Conservation (phyloP, 2,113 vertebrate species). For the Varanus salvator region DNA sequence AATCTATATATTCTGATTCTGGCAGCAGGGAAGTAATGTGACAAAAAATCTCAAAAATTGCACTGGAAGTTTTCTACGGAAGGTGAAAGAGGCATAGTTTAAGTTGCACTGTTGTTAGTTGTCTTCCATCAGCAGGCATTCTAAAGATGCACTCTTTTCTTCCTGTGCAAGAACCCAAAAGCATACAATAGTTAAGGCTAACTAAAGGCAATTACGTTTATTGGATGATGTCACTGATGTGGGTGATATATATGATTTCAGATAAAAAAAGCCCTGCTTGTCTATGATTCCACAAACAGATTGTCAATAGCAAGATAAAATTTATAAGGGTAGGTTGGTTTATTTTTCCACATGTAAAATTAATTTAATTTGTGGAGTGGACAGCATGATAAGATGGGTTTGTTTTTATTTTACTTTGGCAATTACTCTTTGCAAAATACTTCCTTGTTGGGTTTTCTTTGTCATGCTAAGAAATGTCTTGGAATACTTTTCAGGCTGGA, state of each 20-base stretch:
- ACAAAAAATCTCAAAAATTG: slow-evolving; percentile 42
- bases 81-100: slow-evolving; percentile 22
- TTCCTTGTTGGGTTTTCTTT: slow-evolving; percentile 13
- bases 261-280: slow-evolving; percentile 61
- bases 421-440: background rate
- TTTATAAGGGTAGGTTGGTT: slow-evolving; percentile 67
- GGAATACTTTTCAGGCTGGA: background rate
- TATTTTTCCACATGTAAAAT: slow-evolving; percentile 74
- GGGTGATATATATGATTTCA: slow-evolving; percentile 69
- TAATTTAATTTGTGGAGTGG: slow-evolving; percentile 66
- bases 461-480: slow-evolving; percentile 17
- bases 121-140: slow-evolving; percentile 62
- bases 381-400: slow-evolving; percentile 35
- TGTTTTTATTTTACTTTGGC: slow-evolving; percentile 26
- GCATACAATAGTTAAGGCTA: slow-evolving; percentile 80
- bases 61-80: slow-evolving; percentile 31
- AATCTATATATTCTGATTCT: background rate
- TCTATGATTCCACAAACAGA: slow-evolving; percentile 68
- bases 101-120: slow-evolving; percentile 76
- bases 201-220: slow-evolving; percentile 83
- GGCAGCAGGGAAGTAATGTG: background rate
- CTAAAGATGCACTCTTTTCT: slow-evolving; percentile 79
- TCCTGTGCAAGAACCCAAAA: slow-evolving; percentile 70
- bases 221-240: slow-evolving; percentile 81
- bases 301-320: slow-evolving; percentile 75